Conservation (phyloP, 1,140 invertebrate species). For the Coelopa frigida region DNA sequence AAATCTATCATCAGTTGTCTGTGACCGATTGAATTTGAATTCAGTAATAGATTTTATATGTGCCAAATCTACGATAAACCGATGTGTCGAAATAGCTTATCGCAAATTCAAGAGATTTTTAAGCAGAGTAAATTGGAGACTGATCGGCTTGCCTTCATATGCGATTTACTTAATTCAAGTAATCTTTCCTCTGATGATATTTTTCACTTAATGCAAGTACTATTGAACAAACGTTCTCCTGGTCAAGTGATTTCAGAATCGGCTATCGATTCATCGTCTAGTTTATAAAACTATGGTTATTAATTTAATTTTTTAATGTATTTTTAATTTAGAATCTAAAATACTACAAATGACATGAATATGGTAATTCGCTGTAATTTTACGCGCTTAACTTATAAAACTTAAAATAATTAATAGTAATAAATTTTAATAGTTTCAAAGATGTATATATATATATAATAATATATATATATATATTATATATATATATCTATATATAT, state of each 20-base stretch:
- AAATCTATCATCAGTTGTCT: slow-evolving; percentile 40
- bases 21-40: slow-evolving; percentile 38
- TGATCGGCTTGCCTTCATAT: slow-evolving; percentile 26
- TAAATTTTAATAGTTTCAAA: too few species aligned
- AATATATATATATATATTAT: too few species aligned
- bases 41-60: slow-evolving; percentile 41
- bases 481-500: too few species aligned
- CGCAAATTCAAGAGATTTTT: slow-evolving; percentile 29
- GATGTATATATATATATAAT: too few species aligned
- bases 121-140: slow-evolving; percentile 23
- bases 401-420: too few species aligned
- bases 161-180: slow-evolving; percentile 23
- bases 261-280: slow-evolving; percentile 38
- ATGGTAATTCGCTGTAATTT: too few species aligned
- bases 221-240: slow-evolving; percentile 21
- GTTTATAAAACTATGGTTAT: too few species aligned
- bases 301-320: too few species aligned
- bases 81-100: slow-evolving; percentile 26
- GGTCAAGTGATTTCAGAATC: slow-evolving; percentile 31
- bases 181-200: slow-evolving; percentile 25
- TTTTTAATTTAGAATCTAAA: too few species aligned
- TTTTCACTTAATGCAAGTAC: slow-evolving; percentile 29
- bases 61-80: slow-evolving; percentile 41
- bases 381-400: too few species aligned
- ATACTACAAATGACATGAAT: too few species aligned